A percentile compares a stretch with the other conserved stretches of the same genome.
Conservation (phyloP, 2,888 invertebrate genomes). For the Chrysopilus asiliformis region DNA sequence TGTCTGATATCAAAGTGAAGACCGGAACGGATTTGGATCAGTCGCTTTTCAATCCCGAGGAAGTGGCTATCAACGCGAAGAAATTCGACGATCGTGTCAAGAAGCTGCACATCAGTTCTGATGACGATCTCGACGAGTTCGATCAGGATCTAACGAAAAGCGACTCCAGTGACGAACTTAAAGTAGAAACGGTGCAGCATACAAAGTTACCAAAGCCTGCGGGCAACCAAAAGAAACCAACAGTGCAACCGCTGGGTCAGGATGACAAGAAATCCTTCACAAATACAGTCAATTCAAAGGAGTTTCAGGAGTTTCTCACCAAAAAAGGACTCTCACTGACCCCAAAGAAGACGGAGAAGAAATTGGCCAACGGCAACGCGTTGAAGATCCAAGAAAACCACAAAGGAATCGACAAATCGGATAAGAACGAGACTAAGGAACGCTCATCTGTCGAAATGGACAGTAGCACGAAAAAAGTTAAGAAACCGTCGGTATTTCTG, state of each 20-base stretch:
- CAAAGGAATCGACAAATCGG: conserved; percentile 4
- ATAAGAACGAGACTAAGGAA: background rate
- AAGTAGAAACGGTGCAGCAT: conserved; percentile 1
- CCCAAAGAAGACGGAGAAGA: conserved; percentile 21
- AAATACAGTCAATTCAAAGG: conserved; percentile 33
- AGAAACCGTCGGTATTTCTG: conserved; percentile 32
- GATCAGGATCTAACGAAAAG: conserved; percentile 30
- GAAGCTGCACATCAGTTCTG: conserved; percentile 29
- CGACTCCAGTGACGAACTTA: conserved; percentile 30
- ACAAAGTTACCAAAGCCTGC: background rate
- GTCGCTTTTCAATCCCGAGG: conserved; percentile 30
- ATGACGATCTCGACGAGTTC: conserved; percentile 34
- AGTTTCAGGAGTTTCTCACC: conserved; percentile 32
- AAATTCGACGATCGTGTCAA: conserved; percentile 35
- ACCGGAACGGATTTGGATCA: conserved; percentile 29
- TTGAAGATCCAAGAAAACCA: background rate
- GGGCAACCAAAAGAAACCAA: background rate
- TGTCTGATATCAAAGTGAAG: conserved; percentile 32
- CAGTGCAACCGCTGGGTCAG: too few species aligned
- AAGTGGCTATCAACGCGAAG: conserved; percentile 34
- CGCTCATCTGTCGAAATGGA: background rate
- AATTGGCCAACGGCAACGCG: conserved; percentile 15
- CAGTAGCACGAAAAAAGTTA: conserved; percentile 17
- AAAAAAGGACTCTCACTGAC: conserved; percentile 30
- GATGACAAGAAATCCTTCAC: conserved; percentile 23